A percentile compares a stretch with the other conserved stretches of the same genome.
Conservation (phyloP, 2,113 vertebrate genomes). For the Pithys albifrons region DNA sequence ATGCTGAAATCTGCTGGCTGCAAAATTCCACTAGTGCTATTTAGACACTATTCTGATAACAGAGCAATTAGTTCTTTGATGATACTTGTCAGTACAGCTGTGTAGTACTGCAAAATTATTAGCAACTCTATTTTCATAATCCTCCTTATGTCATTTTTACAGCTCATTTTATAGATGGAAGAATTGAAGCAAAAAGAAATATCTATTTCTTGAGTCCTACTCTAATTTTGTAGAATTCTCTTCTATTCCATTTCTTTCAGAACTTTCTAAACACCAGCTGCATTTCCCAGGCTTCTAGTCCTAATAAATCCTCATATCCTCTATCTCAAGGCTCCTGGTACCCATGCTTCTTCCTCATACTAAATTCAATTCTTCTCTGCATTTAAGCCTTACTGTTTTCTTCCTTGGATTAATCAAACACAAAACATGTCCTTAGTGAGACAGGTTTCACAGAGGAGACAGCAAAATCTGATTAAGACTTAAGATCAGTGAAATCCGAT, state of each 20-base stretch:
- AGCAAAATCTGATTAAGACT: background rate
- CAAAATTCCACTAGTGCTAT: background rate
- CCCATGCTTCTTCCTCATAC: background rate
- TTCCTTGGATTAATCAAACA: background rate
- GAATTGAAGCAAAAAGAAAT: background rate
- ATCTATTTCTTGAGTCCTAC: background rate
- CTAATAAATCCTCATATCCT: background rate
- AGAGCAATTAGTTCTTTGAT: constrained; percentile 11
- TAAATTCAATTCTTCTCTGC: background rate
- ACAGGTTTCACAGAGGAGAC: background rate
- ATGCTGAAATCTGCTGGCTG: background rate
- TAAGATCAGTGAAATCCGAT: background rate
- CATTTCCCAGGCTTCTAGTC: background rate
- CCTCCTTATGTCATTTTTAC: constrained; percentile 9
- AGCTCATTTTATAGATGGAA: constrained; percentile 6
- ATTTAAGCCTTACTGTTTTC: background rate
- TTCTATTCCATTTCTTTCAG: background rate
- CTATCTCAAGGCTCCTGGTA: background rate
- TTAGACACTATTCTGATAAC: background rate
- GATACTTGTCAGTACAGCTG: constrained; percentile 33
- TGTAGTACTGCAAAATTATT: background rate
- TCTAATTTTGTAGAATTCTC: background rate
- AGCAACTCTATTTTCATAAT: constrained; percentile 24
- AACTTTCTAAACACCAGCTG: background rate
- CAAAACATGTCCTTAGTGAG: background rate